A percentile compares a stretch with the other conserved stretches of the same genome.
Evolutionary conservation across 2,113 vertebrate species (phyloP).

Genomic region (Tyrannus savana): DNA sequence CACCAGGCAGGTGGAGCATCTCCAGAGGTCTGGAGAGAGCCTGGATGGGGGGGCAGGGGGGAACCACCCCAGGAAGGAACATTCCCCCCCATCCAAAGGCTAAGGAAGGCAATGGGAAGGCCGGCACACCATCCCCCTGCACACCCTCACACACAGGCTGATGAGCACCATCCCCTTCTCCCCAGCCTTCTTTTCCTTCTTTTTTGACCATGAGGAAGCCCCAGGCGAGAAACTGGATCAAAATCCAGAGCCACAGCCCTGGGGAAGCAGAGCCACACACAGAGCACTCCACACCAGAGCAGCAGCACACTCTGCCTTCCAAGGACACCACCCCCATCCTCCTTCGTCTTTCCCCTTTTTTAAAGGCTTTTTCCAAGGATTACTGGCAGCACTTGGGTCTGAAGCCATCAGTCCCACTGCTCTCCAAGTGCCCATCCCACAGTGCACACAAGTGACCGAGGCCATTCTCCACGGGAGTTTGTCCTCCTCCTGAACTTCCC

Average conservation of each 20-base stretch:
- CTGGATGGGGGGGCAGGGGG: background rate
- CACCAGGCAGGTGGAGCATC: rapidly evolving
- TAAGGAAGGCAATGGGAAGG: background rate
- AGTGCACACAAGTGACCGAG: rapidly evolving
- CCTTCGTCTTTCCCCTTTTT: no score
- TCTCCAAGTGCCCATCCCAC: rapidly evolving
- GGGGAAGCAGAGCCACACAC: background rate
- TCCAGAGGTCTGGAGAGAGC: rapidly evolving
- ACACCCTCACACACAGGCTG: rapidly evolving
- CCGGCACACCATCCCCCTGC: background rate
- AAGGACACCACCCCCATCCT: rapidly evolving
- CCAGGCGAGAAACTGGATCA: background rate
- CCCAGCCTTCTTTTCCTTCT: background rate
- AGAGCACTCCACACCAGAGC: rapidly evolving
- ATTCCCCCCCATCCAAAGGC: background rate
- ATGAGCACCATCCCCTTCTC: background rate
- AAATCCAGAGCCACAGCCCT: background rate
- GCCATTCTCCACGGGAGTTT: background rate
- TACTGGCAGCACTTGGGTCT: background rate
- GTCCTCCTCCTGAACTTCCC: rapidly evolving
- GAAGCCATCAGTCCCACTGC: background rate
- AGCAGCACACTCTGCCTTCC: background rate
- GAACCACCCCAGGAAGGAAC: background rate
- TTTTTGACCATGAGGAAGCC: rapidly evolving
- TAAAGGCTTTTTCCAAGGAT: background rate